phyloP scores from a whole-genome alignment of 2,888 invertebrate genomes.

The Rhopalosiphum nymphaeae region DNA sequence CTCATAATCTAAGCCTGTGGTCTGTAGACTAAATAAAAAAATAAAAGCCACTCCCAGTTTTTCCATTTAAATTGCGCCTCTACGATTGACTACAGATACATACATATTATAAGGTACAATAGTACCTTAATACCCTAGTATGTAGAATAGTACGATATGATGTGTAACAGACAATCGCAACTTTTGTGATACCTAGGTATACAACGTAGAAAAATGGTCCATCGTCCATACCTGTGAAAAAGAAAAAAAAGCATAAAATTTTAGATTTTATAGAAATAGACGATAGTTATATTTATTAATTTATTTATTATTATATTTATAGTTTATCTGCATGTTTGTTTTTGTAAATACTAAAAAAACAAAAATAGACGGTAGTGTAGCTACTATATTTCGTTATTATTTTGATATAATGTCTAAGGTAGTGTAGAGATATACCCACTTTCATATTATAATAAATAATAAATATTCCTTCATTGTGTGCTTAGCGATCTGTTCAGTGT shows the following conservation, averaged over 20 bases:
- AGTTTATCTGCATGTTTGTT: neutral
- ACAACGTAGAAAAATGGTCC: neutral
- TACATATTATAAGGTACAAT: too few species aligned
- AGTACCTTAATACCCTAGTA: too few species aligned
- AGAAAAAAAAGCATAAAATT: too few species aligned
- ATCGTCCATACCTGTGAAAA: neutral
- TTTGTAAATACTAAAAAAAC: neutral
- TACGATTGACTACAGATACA: neutral
- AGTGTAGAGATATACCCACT: neutral
- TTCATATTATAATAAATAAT: neutral
- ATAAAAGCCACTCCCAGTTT: too few species aligned
- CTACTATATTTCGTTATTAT: neutral
- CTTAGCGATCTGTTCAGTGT: neutral
- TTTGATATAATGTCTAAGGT: neutral
- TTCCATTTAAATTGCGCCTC: too few species aligned
- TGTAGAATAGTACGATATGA: neutral
- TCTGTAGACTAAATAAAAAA: too few species aligned
- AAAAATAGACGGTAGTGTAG: neutral
- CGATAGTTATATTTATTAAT: neutral
- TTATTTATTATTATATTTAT: neutral
- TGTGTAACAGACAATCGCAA: neutral
- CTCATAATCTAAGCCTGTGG: too few species aligned
- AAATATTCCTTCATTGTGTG: neutral
- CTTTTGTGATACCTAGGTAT: neutral
- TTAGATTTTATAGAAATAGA: neutral